phyloP scores from a whole-genome alignment of 2,797 vertebrate genomes.

The Apodemus agrarius region DNA sequence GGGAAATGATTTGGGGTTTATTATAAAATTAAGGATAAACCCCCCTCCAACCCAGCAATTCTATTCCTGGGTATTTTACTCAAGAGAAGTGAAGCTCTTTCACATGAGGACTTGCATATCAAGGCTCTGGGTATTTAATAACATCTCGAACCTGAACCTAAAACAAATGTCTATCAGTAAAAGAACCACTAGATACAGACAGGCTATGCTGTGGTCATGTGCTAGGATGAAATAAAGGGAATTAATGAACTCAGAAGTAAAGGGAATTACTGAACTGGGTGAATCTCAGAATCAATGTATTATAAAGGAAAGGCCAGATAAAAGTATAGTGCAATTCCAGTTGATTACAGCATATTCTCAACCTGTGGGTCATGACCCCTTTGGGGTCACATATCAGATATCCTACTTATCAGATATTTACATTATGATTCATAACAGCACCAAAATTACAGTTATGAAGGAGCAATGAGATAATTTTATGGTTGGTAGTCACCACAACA shows the following conservation, averaged over 20 bases:
- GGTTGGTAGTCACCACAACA: neutral
- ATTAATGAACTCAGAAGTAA: neutral
- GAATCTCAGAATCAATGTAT: slow-evolving; percentile 1
- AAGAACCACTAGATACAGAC: neutral
- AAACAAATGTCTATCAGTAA: neutral
- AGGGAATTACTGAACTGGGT: neutral
- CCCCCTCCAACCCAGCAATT: neutral
- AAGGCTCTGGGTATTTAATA: neutral
- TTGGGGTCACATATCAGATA: neutral
- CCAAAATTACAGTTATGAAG: neutral
- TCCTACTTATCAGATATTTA: neutral
- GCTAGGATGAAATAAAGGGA: neutral
- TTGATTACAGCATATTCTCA: neutral
- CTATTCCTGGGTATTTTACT: slow-evolving; percentile 19
- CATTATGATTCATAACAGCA: neutral
- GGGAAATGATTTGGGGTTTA: neutral
- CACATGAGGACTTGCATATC: neutral
- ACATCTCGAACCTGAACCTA: neutral
- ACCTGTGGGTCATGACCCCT: neutral
- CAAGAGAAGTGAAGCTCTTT: slow-evolving; percentile 49
- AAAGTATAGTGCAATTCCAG: neutral
- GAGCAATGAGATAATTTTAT: neutral
- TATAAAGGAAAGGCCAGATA: neutral
- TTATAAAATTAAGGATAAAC: slow-evolving; percentile 17
- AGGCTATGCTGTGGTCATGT: neutral